Evolutionary conservation across 2,113 vertebrate genomes (phyloP), one percentile per base, ranked within the genome.

Genomic region (Danio rerio): DNA sequence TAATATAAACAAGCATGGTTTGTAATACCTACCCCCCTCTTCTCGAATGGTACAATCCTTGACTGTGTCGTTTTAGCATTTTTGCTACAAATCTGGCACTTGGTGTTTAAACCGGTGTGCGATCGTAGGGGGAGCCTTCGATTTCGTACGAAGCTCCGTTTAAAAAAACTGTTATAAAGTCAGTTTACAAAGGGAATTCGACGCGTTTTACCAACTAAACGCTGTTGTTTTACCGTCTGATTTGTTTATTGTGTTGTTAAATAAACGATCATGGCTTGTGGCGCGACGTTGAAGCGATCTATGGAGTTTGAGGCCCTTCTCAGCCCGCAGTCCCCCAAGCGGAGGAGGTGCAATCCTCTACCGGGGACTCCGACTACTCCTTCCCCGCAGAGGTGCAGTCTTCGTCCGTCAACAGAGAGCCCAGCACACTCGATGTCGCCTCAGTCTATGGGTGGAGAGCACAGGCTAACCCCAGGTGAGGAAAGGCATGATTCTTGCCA

Each of bases 281-380:
- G 96, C 87, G 96, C 95, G 75, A 96, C 96, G 83, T 92, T 96
- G 91, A 96, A 96, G 88, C 93, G 96, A 83, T 95, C 95, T 75
- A 95, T 96, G 94, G 96, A 97, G 93, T 97, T 96, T 81, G 95
- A 97, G 93, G 95, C 95, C 91, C 94, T 96, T 86, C 93, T 97
- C 88, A 96, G 95, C 90, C 96, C 96, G 31, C 94, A 95, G 84
- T 96, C 95, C 81, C 96, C 96, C 42, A 97, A 96, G 90, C 94
- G 96, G 86, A 92, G 96, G 87, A 92, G 96, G 92, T 96, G 96
- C 92, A 94, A 93, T 85, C 95, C 95, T 80, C 88, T 96, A 69
- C 93, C 95, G 78, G 95, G 95, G 90, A 92, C 94, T 89, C 89
- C 94, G 56, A 90, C 91, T 80, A 90, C 93, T 88, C 94, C 94